Evolutionary conservation across 2,888 invertebrate genomes (phyloP).

Genomic region (Gandaritis pyraliata): DNA sequence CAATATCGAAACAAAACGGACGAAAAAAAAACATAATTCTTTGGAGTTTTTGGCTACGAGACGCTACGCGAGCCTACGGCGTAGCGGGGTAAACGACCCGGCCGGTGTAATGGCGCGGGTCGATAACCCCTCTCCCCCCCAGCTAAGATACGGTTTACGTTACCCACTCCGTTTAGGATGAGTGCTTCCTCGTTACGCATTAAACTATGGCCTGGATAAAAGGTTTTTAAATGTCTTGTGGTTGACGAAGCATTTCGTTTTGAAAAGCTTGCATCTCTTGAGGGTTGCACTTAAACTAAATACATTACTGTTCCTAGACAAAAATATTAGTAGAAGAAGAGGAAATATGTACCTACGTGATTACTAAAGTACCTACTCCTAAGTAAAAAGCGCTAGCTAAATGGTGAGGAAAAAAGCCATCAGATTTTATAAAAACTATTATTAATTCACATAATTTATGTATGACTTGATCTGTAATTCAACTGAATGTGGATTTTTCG

Average conservation of each 20-base stretch:
- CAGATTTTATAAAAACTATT: no score
- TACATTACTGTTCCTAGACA: background rate
- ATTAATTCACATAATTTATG: no score
- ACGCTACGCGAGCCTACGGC: constrained; percentile 55
- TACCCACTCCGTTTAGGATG: constrained; percentile 61
- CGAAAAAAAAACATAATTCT: constrained; percentile 51
- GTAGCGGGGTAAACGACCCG: constrained; percentile 75
- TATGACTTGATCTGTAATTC: no score
- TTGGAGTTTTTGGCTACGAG: constrained; percentile 49
- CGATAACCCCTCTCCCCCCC: constrained; percentile 65
- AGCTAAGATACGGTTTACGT: constrained; percentile 55
- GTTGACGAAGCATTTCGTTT: constrained; percentile 38
- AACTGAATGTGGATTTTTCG: no score
- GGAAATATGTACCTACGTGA: background rate
- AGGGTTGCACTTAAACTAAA: background rate
- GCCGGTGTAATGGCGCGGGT: constrained; percentile 66
- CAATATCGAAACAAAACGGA: constrained; percentile 56
- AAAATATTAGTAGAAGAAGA: background rate
- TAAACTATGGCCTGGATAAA: constrained; percentile 57
- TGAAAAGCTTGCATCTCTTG: constrained; percentile 12
- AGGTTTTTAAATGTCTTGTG: constrained; percentile 53
- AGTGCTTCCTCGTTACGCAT: constrained; percentile 60
- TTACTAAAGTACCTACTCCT: background rate
- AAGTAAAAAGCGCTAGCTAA: no score
- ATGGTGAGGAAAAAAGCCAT: no score